A percentile compares a stretch with the other conserved stretches of the same genome.
These are phyloP conservation scores for Mirounga angustirostris DNA, from an alignment of 2,113 vertebrate genomes.

Conservation along the genomic window DNA sequence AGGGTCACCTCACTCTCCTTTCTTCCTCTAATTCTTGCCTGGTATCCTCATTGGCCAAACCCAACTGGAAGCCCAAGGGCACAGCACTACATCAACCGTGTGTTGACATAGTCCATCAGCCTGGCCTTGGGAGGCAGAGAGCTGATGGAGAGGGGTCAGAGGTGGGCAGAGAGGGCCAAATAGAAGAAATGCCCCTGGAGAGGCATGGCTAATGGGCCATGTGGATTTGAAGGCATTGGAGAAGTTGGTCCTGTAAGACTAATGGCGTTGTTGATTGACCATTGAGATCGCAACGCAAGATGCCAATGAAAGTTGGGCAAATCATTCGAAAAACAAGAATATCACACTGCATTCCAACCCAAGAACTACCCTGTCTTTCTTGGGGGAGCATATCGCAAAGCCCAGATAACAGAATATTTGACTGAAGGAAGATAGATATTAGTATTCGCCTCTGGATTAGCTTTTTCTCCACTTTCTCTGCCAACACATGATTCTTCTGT, in stretches of 20 bases:
- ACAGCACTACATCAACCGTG: accelerated
- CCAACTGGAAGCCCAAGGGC: background rate
- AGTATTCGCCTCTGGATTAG: background rate
- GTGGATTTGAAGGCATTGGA: background rate
- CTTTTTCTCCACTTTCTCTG: background rate
- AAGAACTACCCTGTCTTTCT: accelerated
- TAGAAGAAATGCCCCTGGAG: accelerated
- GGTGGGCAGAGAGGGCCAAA: background rate
- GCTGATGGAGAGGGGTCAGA: background rate
- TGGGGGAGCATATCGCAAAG: background rate
- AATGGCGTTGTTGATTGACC: accelerated
- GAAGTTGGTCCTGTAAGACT: background rate
- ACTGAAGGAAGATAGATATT: background rate
- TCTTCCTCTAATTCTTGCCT: background rate
- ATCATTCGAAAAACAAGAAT: background rate
- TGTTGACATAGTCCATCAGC: accelerated
- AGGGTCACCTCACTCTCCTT: background rate
- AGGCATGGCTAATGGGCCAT: accelerated
- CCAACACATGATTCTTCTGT: background rate
- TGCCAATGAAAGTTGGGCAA: background rate
- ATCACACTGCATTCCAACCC: accelerated
- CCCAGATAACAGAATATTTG: background rate
- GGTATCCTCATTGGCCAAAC: background rate
- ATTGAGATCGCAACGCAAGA: background rate
- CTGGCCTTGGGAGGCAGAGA: background rate